Evolutionary conservation across 1,140 invertebrate species (phyloP).

Genomic region (Drosophila kepulauana): DNA sequence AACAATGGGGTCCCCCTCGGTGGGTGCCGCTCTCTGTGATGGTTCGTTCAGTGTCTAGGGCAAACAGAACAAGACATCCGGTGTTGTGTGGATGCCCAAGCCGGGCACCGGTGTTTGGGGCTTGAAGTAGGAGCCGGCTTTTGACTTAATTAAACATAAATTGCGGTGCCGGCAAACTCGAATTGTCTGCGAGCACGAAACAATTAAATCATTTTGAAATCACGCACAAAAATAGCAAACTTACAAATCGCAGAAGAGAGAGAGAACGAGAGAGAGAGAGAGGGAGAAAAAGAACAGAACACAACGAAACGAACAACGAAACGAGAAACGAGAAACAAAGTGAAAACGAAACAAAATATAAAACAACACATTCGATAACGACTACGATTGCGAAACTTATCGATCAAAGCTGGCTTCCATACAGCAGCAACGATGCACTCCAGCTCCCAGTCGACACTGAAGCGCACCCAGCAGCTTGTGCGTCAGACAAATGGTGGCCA

Average conservation of each 20-base stretch:
- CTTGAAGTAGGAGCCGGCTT: slow-evolving; percentile 33
- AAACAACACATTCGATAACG: slow-evolving; percentile 29
- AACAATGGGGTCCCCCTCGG: slow-evolving; percentile 55
- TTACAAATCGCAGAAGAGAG: slow-evolving; percentile 49
- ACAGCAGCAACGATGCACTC: slow-evolving; percentile 58
- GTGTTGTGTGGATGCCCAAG: slow-evolving; percentile 36
- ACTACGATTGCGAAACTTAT: slow-evolving; percentile 46
- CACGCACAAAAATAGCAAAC: slow-evolving; percentile 68
- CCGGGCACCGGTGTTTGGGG: slow-evolving; percentile 5
- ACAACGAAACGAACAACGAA: slow-evolving; percentile 22
- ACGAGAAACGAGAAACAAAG: slow-evolving; percentile 54
- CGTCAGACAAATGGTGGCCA: slow-evolving; percentile 85
- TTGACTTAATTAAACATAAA: slow-evolving; percentile 78
- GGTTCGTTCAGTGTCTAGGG: slow-evolving; percentile 54
- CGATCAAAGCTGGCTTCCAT: slow-evolving; percentile 50
- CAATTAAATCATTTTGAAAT: slow-evolving; percentile 71
- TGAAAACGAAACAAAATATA: slow-evolving; percentile 49
- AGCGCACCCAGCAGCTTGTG: slow-evolving; percentile 71
- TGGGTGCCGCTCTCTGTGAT: slow-evolving; percentile 50
- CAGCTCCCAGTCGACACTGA: slow-evolving; percentile 69
- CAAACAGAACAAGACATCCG: slow-evolving; percentile 75
- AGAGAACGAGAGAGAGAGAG: slow-evolving; percentile 1
- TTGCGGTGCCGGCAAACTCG: slow-evolving; percentile 60
- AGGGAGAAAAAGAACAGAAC: slow-evolving; percentile 18
- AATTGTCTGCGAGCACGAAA: slow-evolving; percentile 66